Evolutionary conservation across 2,113 vertebrate species (phyloP).

Genomic region (Serilophus lunatus): DNA sequence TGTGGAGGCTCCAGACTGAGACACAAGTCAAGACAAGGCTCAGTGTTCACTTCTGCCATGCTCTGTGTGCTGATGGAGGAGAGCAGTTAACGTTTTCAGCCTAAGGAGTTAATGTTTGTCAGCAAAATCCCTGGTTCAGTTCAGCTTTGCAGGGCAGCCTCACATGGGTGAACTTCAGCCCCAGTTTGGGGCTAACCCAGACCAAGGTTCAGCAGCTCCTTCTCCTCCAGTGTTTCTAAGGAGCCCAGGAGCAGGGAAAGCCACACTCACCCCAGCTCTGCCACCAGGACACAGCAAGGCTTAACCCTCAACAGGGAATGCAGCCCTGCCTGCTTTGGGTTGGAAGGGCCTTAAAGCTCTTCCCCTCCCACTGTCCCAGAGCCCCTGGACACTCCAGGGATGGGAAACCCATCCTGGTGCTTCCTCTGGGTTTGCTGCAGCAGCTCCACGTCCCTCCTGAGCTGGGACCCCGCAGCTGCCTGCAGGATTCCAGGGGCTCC

Average conservation of each 20-base stretch:
- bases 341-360: background rate
- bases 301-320: rapidly evolving
- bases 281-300: background rate
- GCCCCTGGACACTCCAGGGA: background rate
- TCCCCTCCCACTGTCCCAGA: rapidly evolving
- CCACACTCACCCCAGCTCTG: background rate
- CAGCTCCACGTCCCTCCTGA: background rate
- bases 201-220: background rate
- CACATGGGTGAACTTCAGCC: background rate
- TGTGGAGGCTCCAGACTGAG: background rate
- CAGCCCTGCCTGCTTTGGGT: background rate
- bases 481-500: background rate
- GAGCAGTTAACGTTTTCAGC: background rate
- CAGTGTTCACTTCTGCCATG: background rate
- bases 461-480: background rate
- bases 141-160: background rate
- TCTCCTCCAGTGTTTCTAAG: background rate
- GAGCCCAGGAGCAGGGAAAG: background rate
- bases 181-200: background rate
- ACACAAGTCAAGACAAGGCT: background rate
- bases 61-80: background rate
- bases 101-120: background rate
- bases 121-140: background rate
- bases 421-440: background rate
- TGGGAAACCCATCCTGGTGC: background rate